phyloP scores from a whole-genome alignment of 2,113 vertebrate species.

The Sprattus sprattus region DNA sequence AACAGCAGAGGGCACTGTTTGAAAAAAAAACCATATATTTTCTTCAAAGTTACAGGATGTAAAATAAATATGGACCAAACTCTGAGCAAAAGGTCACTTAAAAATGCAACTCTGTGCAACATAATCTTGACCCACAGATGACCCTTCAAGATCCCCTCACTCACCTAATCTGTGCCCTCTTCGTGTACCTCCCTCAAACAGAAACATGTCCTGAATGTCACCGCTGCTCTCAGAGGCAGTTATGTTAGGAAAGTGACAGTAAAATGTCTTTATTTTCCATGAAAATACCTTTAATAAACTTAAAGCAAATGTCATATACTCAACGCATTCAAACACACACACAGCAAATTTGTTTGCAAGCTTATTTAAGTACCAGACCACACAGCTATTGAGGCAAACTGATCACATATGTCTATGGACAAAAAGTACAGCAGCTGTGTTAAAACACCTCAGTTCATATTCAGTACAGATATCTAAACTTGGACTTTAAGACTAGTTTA shows the following conservation, averaged over 20 bases:
- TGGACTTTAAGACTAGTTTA: conserved; percentile 30
- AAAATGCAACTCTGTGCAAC: conserved; percentile 16
- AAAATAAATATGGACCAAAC: not conserved
- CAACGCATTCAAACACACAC: conserved; percentile 50
- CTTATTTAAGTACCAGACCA: conserved; percentile 52
- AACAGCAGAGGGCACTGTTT: conserved; percentile 17
- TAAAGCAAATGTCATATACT: conserved; percentile 3
- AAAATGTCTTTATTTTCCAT: not conserved
- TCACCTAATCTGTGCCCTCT: not conserved
- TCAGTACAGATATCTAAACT: conserved; percentile 56
- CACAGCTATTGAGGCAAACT: conserved; percentile 61
- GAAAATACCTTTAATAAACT: conserved; percentile 16
- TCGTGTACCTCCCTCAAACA: not conserved
- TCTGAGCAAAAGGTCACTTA: conserved; percentile 14
- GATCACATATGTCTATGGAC: conserved; percentile 60
- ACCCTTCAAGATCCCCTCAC: not conserved
- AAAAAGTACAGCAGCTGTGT: conserved; percentile 55
- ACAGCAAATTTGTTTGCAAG: conserved; percentile 61
- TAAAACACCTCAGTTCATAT: conserved; percentile 50
- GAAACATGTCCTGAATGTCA: conserved; percentile 9
- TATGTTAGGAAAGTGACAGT: conserved; percentile 6
- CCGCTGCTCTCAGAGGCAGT: not conserved
- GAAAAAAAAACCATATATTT: not conserved
- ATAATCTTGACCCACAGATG: not conserved
- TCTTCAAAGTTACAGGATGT: not conserved